A percentile compares a stretch with the other conserved stretches of the same genome.
Evolutionary conservation across 2,113 vertebrate species (phyloP).

Genomic region (Elephas maximus): DNA sequence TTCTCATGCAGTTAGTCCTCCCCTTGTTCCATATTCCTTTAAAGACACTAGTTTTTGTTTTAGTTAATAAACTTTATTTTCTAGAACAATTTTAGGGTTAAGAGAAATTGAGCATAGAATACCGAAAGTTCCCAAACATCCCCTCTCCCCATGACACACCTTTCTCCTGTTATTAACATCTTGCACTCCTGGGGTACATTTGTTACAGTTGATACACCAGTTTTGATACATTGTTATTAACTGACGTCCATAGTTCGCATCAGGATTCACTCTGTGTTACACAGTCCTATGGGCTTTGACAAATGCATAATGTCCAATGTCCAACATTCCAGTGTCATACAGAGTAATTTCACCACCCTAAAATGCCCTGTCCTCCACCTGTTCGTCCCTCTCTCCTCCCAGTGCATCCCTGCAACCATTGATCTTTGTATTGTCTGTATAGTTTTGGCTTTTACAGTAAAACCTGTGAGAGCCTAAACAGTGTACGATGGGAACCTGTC

Average conservation of each 20-base stretch:
- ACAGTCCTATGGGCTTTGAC: not conserved
- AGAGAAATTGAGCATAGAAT: not conserved
- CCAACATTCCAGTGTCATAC: no score
- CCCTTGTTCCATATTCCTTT: not conserved
- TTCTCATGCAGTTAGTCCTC: not conserved
- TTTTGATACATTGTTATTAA: not conserved
- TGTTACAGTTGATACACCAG: no score
- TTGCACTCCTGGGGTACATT: not conserved
- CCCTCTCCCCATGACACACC: accelerated
- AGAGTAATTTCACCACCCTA: not conserved
- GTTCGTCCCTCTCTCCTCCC: accelerated
- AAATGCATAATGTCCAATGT: not conserved
- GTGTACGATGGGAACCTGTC: not conserved
- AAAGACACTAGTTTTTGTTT: not conserved
- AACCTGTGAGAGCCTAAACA: not conserved
- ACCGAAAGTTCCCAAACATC: not conserved
- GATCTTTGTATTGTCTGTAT: not conserved
- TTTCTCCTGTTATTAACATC: not conserved
- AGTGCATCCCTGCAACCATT: not conserved
- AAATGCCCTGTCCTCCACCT: not conserved
- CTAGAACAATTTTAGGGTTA: not conserved
- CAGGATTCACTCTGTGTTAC: not conserved
- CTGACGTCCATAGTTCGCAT: not conserved
- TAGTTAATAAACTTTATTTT: not conserved
- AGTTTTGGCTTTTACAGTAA: not conserved